Base-by-base conservation (phyloP, 1,140 invertebrate genomes). In the Thaumatotibia leucotreta region DNA sequence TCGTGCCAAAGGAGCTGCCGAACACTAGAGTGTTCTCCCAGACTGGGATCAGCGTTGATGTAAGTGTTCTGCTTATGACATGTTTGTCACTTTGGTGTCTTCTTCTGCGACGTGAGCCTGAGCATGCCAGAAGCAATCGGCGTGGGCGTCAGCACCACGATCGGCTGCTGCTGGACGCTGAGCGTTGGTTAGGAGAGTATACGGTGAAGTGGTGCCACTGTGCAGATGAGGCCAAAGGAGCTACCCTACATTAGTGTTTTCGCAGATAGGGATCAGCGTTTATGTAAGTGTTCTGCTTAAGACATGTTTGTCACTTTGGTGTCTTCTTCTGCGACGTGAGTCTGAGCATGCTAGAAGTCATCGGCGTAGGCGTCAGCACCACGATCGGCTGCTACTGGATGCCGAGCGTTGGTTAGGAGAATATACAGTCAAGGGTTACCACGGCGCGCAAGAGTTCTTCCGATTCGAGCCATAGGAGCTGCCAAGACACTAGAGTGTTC, bases 131-230 rank as follows among this genome's bases (percentile, higher is more conserved):
- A 92, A 74, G 93, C 92, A 11, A 94, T 94, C 32, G 93, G n/a
- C n/a, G n/a, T n/a, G n/a, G n/a, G n/a, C n/a, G n/a, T n/a, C n/a
- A n/a, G n/a, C n/a, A n/a, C n/a, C 8, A 89, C 91, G 22, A 91
- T 95, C 66, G 92, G 93, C 68, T 95, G 95, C 73, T 92, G 92
- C 65, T 95, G 94, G 83, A 93, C 95, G 68, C 79, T 93, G 22
- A 91, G 93, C 72, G 90, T 92, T 61, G 92, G n/a, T n/a, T n/a
- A n/a, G n/a, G n/a, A n/a, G n/a, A n/a, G n/a, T n/a, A n/a, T n/a
- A n/a, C n/a, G n/a, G 91, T 2, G 94, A 96, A 96, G 86, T 97
- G 96, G 95, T 97, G 97, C 88, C 96, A 95, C 79, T 94, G 95
- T 17, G 89, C 91, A n/a, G 91, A 93, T 50, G 94, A 97, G 81